Evolutionary conservation across 2,797 vertebrate genomes (phyloP), one percentile per base, ranked within the genome.

Genomic region (Phataginus tricuspis): DNA sequence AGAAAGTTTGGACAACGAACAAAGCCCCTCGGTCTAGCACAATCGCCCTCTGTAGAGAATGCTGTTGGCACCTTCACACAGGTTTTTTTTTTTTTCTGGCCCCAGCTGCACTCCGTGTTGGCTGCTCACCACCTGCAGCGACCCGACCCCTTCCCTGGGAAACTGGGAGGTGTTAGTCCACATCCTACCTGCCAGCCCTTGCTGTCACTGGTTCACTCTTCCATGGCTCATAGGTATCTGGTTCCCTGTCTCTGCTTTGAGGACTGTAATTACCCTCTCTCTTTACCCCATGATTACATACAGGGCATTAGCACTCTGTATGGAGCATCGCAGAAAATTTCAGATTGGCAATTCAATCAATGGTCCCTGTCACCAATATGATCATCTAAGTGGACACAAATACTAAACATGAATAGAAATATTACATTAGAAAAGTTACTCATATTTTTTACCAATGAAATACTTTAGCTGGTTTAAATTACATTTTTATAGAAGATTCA

Each of bases 51-150:
- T 25, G 34, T 16, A 29, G 27, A 55, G 23, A 75, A 61, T 1
- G 23, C n/a, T 19, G 1, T 7, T 49, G 14, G 66, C 21, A 29
- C 2, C 19, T 19, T 39, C 37, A 23, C 19, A 11, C 0, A 11
- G 14, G 31, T 12, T 39, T 13, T n/a, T 19, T 79, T 79, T 69
- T 16, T 66, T 37, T 69, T 39, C 49, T 86, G 53, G 9, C 31
- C 59, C 49, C 14, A 15, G 23, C 9, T 57, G 31, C 53, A 51
- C 1, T 34, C 10, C 49, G 14, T 25, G 9, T 4, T 75, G 51
- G 42, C 7, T 7, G 14, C 7, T 53, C 71, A 68, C 13, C 5
- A 29, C 7, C 39, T 74, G 9, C 16, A 68, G 59, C 71, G 25
- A 21, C 25, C 29, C 10, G 9, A 45, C 45, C 45, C 4, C 39